Evolutionary conservation across 2,888 invertebrate genomes (phyloP), one percentile per base, ranked within the genome.

Genomic region (Mesorhabditis spiculigera): DNA sequence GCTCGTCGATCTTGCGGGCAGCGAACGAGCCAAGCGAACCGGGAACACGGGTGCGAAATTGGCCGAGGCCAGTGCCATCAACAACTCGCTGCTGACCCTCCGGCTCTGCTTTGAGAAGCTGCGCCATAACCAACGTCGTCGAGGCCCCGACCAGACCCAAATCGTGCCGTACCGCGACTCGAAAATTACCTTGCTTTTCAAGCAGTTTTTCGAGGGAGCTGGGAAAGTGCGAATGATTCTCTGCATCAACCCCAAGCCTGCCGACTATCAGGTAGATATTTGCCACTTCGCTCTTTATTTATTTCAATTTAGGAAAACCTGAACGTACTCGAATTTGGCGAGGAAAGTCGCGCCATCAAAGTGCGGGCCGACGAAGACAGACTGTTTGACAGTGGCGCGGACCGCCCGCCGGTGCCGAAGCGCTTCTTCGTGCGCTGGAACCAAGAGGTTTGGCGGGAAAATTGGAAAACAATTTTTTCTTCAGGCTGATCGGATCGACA

Each of bases 261-360:
- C 92, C 70, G 96, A 98, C 86, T 95, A 92, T 83, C 95, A 97
- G 87, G 97, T 99, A n/a, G n/a, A 1, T n/a, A 8, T 42, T 65
- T 28, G 41, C 42, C 6, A 10, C 13, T 4, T 43, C 70, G 4
- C 43, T 71, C 58, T 6, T 72, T 66, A 69, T 69, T 71, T 6
- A 43, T 43, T 71, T n/a, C 4, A 16, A 16, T 67, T 67, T 70
- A 50, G 58, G 58, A 50, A 50, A 41, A 75, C 67, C 85, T 92
- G 90, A 93, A 93, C 89, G 96, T 97, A 0, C 91, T 97, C 92
- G 91, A 93, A 84, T 98, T 98, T 87, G 96, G 97, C 0, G 96
- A 97, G 89, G 91, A 94, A 89, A 93, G 95, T 0, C 93, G 95
- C 86, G 95, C 96, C 87, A 93, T 98, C 4, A 66, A 71, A 41